phyloP scores from a whole-genome alignment of 2,888 invertebrate species.

The Gnatocerus cornutus region DNA sequence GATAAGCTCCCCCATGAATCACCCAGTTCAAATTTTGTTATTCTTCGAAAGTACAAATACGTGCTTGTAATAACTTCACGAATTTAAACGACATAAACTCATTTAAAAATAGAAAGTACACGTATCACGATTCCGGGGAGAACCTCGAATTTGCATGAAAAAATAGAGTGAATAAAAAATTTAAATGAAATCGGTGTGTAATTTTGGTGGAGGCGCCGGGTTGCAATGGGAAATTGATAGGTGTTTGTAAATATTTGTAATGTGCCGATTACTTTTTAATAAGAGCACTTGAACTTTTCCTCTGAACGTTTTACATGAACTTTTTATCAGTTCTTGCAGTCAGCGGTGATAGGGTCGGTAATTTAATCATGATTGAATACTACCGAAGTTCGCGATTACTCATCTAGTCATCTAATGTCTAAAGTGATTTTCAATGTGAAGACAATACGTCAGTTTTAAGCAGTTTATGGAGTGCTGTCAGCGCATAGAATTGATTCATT shows the following conservation, averaged over 20 bases:
- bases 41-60: constrained; percentile 10
- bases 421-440: background rate
- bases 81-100: constrained; percentile 1
- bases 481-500: background rate
- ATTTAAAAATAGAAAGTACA: constrained; percentile 22
- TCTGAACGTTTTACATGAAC: constrained; percentile 2
- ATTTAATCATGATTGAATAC: background rate
- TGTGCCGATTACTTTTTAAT: constrained; percentile 9
- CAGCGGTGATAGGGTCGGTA: background rate
- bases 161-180: constrained; percentile 7
- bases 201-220: constrained; percentile 40
- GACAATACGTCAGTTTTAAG: background rate
- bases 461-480: background rate
- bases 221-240: constrained; percentile 11
- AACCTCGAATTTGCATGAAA: background rate
- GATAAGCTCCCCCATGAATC: constrained; percentile 5
- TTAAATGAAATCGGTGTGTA: constrained; percentile 9
- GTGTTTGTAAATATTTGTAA: constrained; percentile 30
- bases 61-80: constrained; percentile 3
- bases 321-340: background rate
- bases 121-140: constrained; percentile 2
- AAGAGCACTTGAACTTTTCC: constrained; percentile 16
- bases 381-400: background rate
- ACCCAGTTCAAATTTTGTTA: constrained; percentile 12
- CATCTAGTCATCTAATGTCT: no score